Conservation (phyloP, 2,888 invertebrate species). For the Heliconius ismenius region DNA sequence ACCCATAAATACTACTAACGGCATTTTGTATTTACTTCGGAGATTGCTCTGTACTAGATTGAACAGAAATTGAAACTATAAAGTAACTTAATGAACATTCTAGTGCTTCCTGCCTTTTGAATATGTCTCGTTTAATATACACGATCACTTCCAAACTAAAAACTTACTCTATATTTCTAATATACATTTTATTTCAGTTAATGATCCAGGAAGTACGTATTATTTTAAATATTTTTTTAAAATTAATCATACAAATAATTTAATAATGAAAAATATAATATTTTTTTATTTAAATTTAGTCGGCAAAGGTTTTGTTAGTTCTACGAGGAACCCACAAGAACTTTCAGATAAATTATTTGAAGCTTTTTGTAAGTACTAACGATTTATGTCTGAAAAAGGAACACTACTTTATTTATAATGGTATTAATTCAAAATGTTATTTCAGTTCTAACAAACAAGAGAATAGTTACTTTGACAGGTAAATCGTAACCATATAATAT, state of each 20-base stretch:
- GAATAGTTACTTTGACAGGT: slow-evolving; percentile 56
- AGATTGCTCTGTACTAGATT: slow-evolving; percentile 2
- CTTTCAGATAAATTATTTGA: slow-evolving; percentile 64
- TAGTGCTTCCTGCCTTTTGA: background rate
- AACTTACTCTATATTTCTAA: background rate
- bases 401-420: background rate
- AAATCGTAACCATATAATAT: background rate
- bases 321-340: slow-evolving; percentile 52
- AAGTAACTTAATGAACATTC: slow-evolving; percentile 14
- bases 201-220: slow-evolving; percentile 53
- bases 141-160: background rate
- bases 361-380: slow-evolving; percentile 59
- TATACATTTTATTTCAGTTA: slow-evolving; percentile 49
- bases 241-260: background rate
- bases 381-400: background rate
- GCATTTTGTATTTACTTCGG: background rate
- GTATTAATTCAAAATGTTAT: slow-evolving; percentile 28
- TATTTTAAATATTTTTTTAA: slow-evolving; percentile 2
- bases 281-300: slow-evolving; percentile 47
- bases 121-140: background rate
- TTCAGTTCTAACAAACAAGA: slow-evolving; percentile 54
- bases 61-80: slow-evolving; percentile 16
- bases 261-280: background rate
- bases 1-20: slow-evolving; percentile 5
- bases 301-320: slow-evolving; percentile 65